Evolutionary conservation across 2,888 invertebrate genomes (phyloP), one percentile per base, ranked within the genome.

Genomic region (Tholera decimalis): DNA sequence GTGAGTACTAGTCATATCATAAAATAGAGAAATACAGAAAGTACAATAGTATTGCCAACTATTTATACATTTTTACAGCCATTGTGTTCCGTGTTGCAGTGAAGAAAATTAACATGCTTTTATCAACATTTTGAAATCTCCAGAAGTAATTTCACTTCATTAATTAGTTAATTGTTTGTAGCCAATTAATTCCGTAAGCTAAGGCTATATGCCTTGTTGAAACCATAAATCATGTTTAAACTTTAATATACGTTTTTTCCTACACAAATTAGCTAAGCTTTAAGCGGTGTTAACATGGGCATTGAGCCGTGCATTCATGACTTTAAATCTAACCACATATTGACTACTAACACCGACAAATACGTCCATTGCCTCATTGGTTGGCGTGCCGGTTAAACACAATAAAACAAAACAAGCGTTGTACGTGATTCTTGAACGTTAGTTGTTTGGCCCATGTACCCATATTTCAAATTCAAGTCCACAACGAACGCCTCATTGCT

Each of bases 211-310:
- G 56, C 63, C 33, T 64, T 53, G 33, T 53, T 54, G 33, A 41
- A 43, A 55, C 11, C 44, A 66, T 55, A 46, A 65, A 71, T 65
- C 44, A 65, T 53, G 55, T 63, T 56, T 56, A 57, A 35, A 54
- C 24, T 44, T 69, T 49, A 46, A 30, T 22, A 41, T 39, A 20
- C 26, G 41, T 35, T 62, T 73, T 72, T 77, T 35, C 44, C 22
- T 49, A 13, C 13, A 20, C 20, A 49, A 43, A 77, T 77, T 73
- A 73, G 73, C 54, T 43, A 77, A 72, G 57, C 73, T 77, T 58
- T 41, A 50, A 57, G 15, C 53, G 13, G 41, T 57, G 77, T 77
- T 72, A 77, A 57, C 64, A 63, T 20, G 24, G 15, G 53, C 54
- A 77, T 41, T 57, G 37, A 72, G 57, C 54, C 77, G 41, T 73